phyloP scores from a whole-genome alignment of 2,113 vertebrate species.

The Marcusenius ussheri region DNA sequence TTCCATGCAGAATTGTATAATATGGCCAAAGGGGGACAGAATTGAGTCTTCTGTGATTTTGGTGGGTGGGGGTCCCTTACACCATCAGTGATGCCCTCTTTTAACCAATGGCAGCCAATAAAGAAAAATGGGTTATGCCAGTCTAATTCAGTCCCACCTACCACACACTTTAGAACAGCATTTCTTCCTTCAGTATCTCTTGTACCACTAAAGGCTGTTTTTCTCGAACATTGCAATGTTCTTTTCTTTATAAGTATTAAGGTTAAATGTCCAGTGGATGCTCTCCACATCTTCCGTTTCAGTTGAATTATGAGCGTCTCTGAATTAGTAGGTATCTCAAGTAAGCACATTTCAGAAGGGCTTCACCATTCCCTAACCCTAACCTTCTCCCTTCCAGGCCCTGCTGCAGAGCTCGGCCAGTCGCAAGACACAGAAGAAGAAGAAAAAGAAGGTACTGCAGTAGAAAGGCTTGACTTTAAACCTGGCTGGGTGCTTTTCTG shows the following conservation, averaged over 20 bases:
- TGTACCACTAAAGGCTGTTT: not conserved
- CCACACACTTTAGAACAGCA: not conserved
- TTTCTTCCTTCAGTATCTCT: not conserved
- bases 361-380: not conserved
- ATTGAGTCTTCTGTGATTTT: not conserved
- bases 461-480: not conserved
- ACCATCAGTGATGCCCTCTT: not conserved
- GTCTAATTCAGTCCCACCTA: not conserved
- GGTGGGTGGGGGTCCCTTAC: not conserved
- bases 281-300: not conserved
- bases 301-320: not conserved
- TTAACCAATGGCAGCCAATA: not conserved
- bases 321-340: not conserved
- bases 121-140: not conserved
- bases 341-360: not conserved
- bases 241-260: not conserved
- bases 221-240: not conserved
- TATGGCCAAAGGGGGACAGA: not conserved
- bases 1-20: not conserved
- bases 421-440: conserved; percentile 96
- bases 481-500: not conserved
- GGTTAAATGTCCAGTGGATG: not conserved
- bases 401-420: conserved; percentile 93
- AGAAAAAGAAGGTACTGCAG: conserved; percentile 95
- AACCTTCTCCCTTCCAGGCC: conserved; percentile 56